phyloP scores from a whole-genome alignment of 2,888 invertebrate species.

The Caenorhabditis imperialis region DNA sequence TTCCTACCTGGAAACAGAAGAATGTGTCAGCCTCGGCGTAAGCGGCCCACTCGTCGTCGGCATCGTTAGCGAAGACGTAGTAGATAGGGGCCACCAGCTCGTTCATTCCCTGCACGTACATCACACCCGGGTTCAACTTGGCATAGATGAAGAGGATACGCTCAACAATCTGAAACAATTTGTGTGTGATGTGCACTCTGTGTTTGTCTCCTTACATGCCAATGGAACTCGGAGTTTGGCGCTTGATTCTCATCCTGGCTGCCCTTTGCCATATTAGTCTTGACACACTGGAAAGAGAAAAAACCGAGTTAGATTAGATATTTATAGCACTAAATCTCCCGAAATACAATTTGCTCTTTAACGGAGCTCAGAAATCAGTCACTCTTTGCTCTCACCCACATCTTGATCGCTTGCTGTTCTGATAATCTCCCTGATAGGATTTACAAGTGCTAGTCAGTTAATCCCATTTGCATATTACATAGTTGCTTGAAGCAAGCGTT shows the following conservation, averaged over 20 bases:
- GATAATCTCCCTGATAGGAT: too few species aligned
- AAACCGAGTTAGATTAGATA: background rate
- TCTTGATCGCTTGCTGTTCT: too few species aligned
- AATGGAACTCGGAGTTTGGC: conserved; percentile 40
- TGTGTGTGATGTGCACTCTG: too few species aligned
- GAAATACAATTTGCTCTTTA: too few species aligned
- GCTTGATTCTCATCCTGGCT: conserved; percentile 29
- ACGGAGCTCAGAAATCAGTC: too few species aligned
- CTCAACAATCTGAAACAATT: conserved; percentile 82
- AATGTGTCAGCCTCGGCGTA: conserved; percentile 97
- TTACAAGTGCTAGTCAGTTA: background rate
- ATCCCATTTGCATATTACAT: background rate
- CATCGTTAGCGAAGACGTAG: conserved; percentile 94
- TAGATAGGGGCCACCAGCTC: conserved; percentile 99
- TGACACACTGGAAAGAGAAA: conserved; percentile 41
- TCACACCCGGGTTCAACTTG: conserved; percentile 96
- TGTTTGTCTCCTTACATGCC: conserved; percentile 33
- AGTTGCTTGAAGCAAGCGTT: background rate
- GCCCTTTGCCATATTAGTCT: conserved; percentile 27
- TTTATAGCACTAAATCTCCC: too few species aligned
- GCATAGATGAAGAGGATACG: conserved; percentile 96
- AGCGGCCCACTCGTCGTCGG: conserved; percentile 87
- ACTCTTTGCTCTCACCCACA: background rate
- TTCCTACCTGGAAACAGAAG: conserved; percentile 89
- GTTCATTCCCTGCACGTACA: conserved; percentile 95